Base-by-base conservation (phyloP, 2,888 invertebrate species). In the Dinocampus coccinellae region DNA sequence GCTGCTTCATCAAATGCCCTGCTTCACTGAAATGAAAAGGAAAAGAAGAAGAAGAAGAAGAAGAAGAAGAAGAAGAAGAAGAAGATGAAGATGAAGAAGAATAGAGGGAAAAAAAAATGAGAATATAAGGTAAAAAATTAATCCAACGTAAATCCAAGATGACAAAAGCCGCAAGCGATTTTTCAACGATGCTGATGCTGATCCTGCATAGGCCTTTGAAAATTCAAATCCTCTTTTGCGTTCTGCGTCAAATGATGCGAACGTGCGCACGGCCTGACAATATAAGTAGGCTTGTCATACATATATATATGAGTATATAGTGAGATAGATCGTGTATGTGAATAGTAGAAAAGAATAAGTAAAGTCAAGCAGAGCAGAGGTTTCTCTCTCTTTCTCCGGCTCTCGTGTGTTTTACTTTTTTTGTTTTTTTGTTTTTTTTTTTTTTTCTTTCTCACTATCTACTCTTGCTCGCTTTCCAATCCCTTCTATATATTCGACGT, bases 181-280 rank as follows among this genome's bases (percentile, higher is more conserved):
- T 16, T 47, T 47, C 47, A 47, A 16, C 20, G 47, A 16, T 47
- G 47, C 42, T 42, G 42, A 42, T 42, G 53, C 26, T 55, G 55
- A 55, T 55, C 55, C 55, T 55, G 55, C 47, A 47, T 24, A 55
- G 55, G 55, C 55, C n/a, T 26, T 55, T 55, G 55, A 26, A 55
- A 55, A 55, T 55, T 55, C 3, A 55, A 55, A 55, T 55, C 55
- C 55, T 55, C 55, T 47, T 47, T 55, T 55, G 55, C 24, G 24
- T 55, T 26, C 22, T 55, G 55, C 47, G 20, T 47, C 26, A 24
- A 24, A 26, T 55, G 55, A 26, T 26, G 55, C 24, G 26, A n/a
- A 47, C 47, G n/a, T n/a, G 47, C 1, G 47, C 47, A 16, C 47
- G 47, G 1, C 16, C 7, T 47, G 47, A 1, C 47, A 16, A 16